A percentile compares a stretch with the other conserved stretches of the same genome.
Conservation (phyloP, 2,113 vertebrate genomes). For the Sula dactylatra region DNA sequence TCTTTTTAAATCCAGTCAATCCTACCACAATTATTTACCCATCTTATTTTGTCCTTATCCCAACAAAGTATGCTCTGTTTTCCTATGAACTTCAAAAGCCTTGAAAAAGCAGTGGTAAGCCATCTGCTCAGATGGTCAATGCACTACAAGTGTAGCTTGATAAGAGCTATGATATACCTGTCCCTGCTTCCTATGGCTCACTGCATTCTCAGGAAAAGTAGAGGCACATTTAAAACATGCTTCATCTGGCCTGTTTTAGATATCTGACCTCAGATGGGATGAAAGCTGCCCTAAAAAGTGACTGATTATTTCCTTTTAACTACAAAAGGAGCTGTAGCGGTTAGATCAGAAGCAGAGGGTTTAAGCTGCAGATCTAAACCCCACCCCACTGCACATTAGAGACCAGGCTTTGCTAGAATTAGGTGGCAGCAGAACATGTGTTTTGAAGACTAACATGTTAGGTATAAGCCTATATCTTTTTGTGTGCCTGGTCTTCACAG, state of each 20-base stretch:
- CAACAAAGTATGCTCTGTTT: neutral
- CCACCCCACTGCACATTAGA: fast-evolving
- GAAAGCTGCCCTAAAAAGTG: neutral
- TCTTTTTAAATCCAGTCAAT: neutral
- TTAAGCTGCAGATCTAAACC: neutral
- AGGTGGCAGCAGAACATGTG: neutral
- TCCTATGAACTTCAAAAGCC: neutral
- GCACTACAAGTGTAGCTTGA: neutral
- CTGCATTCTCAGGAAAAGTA: neutral
- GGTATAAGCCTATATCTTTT: neutral
- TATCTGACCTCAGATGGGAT: neutral
- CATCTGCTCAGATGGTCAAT: neutral
- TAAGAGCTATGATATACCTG: neutral
- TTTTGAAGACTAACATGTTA: neutral
- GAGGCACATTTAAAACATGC: neutral
- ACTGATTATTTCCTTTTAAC: neutral
- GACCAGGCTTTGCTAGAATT: neutral
- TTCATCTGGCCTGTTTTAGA: neutral
- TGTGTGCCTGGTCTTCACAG: neutral
- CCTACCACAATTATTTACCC: neutral
- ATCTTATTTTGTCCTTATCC: neutral
- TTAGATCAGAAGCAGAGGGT: neutral
- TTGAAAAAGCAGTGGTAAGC: neutral
- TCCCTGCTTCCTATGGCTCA: neutral
- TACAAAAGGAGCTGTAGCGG: neutral